Conservation (phyloP, 2,888 invertebrate genomes). For the Sesia apiformis region DNA sequence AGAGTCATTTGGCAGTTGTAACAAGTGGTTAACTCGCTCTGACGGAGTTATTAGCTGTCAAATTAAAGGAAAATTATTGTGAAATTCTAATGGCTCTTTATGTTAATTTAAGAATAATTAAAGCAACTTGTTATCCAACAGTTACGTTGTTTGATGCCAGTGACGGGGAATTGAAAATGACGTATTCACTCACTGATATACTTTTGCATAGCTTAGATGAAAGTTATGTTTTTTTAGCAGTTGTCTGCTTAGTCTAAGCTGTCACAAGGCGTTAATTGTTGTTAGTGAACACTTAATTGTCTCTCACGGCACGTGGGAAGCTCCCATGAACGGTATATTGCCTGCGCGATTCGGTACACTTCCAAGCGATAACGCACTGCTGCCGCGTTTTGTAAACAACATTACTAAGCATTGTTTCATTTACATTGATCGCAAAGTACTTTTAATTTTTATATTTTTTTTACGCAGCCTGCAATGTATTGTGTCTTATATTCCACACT, state of each 20-base stretch:
- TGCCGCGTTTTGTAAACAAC: conserved; percentile 33
- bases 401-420: conserved; percentile 35
- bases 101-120: conserved; percentile 6
- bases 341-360: conserved; percentile 9
- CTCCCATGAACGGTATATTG: conserved; percentile 48
- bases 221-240: no score
- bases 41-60: background rate
- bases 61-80: conserved; percentile 9
- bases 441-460: background rate
- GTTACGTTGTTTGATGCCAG: background rate
- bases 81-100: conserved; percentile 11
- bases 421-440: conserved; percentile 15
- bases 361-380: conserved; percentile 37
- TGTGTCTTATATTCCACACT: conserved; percentile 17
- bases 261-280: conserved; percentile 41
- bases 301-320: conserved; percentile 49
- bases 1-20: conserved; percentile 29
- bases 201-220: no score
- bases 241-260: conserved; percentile 4
- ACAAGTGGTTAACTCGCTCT: conserved; percentile 12
- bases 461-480: conserved; percentile 25
- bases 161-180: background rate
- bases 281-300: conserved; percentile 47
- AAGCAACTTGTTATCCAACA: background rate
- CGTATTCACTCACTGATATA: no score